phyloP scores from a whole-genome alignment of 1,140 invertebrate species.

The Drosophila carrolli region DNA sequence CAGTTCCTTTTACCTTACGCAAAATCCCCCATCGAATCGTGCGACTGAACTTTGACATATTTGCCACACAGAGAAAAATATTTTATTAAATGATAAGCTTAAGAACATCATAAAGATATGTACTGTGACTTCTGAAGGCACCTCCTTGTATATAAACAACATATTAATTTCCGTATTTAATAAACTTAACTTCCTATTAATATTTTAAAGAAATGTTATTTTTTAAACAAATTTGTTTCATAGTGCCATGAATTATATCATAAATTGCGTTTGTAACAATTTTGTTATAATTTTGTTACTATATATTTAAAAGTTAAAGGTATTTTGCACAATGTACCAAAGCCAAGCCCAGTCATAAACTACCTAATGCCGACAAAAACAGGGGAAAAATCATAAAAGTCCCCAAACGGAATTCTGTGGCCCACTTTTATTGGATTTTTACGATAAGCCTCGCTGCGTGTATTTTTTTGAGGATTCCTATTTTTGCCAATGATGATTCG shows the following conservation, averaged over 20 bases:
- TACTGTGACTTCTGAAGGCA: no score
- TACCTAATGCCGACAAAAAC: conserved; percentile 25
- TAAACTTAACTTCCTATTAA: no score
- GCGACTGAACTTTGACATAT: conserved; percentile 57
- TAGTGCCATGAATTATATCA: no score
- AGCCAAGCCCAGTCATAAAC: conserved; percentile 50
- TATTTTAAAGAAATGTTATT: no score
- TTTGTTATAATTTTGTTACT: no score
- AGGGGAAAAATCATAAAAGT: conserved; percentile 28
- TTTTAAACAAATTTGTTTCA: no score
- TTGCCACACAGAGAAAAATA: conserved; percentile 8
- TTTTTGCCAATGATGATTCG: conserved; percentile 36
- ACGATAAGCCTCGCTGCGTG: conserved; percentile 59
- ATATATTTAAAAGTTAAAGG: no score
- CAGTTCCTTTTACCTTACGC: conserved; percentile 40
- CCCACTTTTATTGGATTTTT: conserved; percentile 74
- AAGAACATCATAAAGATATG: background rate
- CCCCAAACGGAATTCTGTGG: conserved; percentile 13
- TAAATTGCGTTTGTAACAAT: no score
- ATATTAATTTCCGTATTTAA: no score
- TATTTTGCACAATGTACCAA: background rate
- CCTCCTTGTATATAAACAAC: no score
- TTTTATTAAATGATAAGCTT: no score
- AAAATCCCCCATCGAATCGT: conserved; percentile 16
- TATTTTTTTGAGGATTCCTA: conserved; percentile 18